Conservation (phyloP, 2,888 invertebrate species). For the Callyntrura guangdongensis region DNA sequence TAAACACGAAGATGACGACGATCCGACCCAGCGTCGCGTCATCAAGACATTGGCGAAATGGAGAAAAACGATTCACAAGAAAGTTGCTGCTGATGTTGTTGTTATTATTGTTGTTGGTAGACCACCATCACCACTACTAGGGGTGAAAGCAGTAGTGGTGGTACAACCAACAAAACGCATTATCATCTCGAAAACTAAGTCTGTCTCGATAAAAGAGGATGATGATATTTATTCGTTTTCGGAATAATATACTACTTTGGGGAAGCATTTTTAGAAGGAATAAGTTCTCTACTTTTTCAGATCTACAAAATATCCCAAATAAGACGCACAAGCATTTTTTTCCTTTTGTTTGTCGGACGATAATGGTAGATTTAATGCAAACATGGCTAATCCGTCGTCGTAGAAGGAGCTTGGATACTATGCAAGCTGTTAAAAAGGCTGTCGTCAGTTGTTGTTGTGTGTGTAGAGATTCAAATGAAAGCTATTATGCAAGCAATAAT, state of each 20-base stretch:
- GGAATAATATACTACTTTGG: background rate
- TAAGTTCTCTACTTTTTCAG: background rate
- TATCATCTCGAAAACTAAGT: conserved; percentile 42
- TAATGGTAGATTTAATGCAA: conserved; percentile 58
- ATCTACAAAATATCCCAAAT: background rate
- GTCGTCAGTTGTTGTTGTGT: too few relatives aligned
- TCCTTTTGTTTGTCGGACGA: background rate
- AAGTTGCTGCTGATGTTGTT: conserved; percentile 14
- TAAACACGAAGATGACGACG: background rate
- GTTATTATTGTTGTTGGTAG: background rate
- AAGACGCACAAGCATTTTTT: background rate
- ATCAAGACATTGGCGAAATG: conserved; percentile 12
- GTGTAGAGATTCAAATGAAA: background rate
- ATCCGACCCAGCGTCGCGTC: background rate
- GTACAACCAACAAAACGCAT: conserved; percentile 53
- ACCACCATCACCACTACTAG: too few relatives aligned
- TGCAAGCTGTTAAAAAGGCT: too few relatives aligned
- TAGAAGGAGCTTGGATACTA: background rate
- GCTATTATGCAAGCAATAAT: background rate
- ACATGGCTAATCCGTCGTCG: conserved; percentile 37
- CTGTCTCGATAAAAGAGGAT: background rate
- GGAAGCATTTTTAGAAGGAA: background rate
- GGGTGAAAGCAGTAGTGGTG: background rate
- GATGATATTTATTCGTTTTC: conserved; percentile 33
- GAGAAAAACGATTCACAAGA: conserved; percentile 7